phyloP scores from a whole-genome alignment of 2,797 vertebrate genomes.

The Myripristis jacobus region DNA sequence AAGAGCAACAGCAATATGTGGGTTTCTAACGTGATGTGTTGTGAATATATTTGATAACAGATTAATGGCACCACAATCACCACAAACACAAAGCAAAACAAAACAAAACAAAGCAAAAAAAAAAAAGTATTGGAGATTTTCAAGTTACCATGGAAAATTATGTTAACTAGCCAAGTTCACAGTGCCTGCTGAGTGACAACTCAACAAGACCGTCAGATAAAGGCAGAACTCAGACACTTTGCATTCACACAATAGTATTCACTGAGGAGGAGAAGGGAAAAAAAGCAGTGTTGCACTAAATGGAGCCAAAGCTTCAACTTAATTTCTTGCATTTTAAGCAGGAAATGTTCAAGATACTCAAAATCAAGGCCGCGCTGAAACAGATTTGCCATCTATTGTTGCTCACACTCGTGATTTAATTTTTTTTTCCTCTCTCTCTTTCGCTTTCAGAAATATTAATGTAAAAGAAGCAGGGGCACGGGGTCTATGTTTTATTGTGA shows the following conservation, averaged over 20 bases:
- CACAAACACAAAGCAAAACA: too few species aligned
- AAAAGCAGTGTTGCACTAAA: background rate
- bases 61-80: background rate
- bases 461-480: conserved; percentile 13
- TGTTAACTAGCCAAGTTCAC: background rate
- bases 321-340: background rate
- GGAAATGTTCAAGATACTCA: background rate
- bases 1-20: background rate
- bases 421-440: conserved; percentile 5
- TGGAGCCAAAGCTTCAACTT: background rate
- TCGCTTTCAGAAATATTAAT: conserved; percentile 19
- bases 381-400: conserved; percentile 3
- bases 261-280: too few species aligned
- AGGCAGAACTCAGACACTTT: background rate
- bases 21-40: background rate
- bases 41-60: too few species aligned
- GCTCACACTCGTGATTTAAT: conserved; percentile 14
- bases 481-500: conserved; percentile 13
- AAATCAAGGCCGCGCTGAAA: background rate
- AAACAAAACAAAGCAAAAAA: background rate
- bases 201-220: background rate
- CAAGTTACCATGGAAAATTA: too few species aligned
- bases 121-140: background rate
- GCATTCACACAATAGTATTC: background rate
- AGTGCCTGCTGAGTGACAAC: background rate